Conservation (phyloP, 2,888 invertebrate genomes). For the Melinopterus prodromus region DNA sequence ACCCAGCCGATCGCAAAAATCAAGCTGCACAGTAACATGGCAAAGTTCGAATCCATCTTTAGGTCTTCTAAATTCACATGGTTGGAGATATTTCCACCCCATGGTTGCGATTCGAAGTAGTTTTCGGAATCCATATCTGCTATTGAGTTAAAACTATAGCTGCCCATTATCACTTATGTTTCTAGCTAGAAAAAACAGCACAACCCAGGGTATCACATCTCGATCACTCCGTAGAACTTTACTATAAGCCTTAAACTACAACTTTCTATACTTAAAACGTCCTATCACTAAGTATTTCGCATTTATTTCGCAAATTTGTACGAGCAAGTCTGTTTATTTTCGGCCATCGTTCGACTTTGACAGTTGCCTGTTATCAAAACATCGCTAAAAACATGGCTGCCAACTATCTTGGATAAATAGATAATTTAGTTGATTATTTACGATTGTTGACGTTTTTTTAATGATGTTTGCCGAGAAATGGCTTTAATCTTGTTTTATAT, state of each 20-base stretch:
- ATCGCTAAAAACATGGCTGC: neutral
- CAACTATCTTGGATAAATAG: neutral
- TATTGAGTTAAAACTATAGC: neutral
- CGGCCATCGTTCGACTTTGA: conserved; percentile 4
- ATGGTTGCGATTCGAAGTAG: conserved; percentile 33
- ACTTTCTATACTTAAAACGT: neutral
- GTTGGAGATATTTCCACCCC: conserved; percentile 36
- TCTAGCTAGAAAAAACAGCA: conserved; percentile 17
- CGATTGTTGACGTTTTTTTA: neutral
- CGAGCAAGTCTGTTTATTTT: neutral
- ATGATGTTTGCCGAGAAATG: neutral
- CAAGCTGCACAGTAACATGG: conserved; percentile 81
- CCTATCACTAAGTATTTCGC: neutral
- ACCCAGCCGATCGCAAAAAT: conserved; percentile 89
- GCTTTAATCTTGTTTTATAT: neutral
- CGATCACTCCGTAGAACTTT: neutral
- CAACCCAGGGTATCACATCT: conserved; percentile 24
- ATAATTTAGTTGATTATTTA: neutral
- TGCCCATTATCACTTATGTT: conserved; percentile 9
- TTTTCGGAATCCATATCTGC: conserved; percentile 27
- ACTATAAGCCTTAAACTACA: neutral
- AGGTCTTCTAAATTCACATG: conserved; percentile 61
- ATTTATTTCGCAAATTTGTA: neutral
- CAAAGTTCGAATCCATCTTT: conserved; percentile 80
- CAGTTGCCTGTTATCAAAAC: neutral